phyloP scores from a whole-genome alignment of 2,797 vertebrate genomes.

The Triplophysa yarkandensis region DNA sequence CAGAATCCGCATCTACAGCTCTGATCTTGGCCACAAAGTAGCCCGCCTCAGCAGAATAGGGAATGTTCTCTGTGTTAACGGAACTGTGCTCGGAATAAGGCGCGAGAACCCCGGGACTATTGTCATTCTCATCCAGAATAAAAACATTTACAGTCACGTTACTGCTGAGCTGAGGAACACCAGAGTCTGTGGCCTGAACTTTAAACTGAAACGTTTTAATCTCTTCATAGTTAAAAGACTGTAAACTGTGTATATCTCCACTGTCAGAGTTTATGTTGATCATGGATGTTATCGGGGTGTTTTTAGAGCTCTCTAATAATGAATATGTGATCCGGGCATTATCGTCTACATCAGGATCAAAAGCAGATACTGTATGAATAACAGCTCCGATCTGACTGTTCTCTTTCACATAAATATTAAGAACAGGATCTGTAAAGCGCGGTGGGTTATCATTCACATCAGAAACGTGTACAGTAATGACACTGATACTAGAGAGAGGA shows the following conservation, averaged over 20 bases:
- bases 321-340: constrained; percentile 63
- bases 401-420: constrained; percentile 68
- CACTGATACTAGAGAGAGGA: constrained; percentile 52
- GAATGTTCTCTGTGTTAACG: constrained; percentile 78
- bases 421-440: constrained; percentile 56
- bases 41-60: constrained; percentile 65
- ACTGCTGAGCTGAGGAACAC: constrained; percentile 65
- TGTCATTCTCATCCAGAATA: constrained; percentile 61
- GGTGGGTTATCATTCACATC: constrained; percentile 73
- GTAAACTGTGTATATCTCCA: constrained; percentile 58
- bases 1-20: constrained; percentile 62
- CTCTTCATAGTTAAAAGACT: constrained; percentile 63
- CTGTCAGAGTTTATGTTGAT: constrained; percentile 60
- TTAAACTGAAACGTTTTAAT: constrained; percentile 56
- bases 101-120: constrained; percentile 61
- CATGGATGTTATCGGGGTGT: constrained; percentile 47
- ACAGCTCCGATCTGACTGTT: constrained; percentile 64
- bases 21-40: constrained; percentile 62
- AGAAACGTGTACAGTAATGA: constrained; percentile 57
- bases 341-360: constrained; percentile 62
- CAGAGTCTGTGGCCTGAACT: constrained; percentile 69
- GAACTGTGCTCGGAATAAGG: constrained; percentile 78
- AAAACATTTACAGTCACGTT: constrained; percentile 58
- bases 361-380: constrained; percentile 62
- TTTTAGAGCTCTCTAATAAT: constrained; percentile 48